Base-by-base conservation (phyloP, 2,113 vertebrate species). In the Ranitomeya imitator region DNA sequence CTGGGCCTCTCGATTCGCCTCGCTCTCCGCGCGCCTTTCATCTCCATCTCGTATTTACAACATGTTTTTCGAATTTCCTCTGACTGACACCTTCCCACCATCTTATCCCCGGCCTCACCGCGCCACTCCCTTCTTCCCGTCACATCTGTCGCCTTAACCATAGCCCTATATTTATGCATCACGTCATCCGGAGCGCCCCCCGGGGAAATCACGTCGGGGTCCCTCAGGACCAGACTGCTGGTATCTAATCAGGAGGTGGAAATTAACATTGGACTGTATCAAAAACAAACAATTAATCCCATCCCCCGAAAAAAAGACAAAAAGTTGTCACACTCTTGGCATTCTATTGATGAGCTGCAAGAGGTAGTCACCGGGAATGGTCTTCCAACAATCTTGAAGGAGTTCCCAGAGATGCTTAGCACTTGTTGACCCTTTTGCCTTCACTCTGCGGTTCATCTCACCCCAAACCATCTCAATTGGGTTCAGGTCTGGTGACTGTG, bases 11-110 rank as follows among this genome's bases (percentile, higher is more conserved):
- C 73, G 2, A 51, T 76, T 63, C 4, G 59, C n/a, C 57, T 52
- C 63, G 21, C 67, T 85, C 45, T 5, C 79, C 45, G 5, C 5
- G 37, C 14, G 19, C 14, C 79, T 73, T 57, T 79, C 51, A 23
- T n/a, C 59, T 60, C 12, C 26, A 7, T 76, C 63, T 71, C 21
- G 54, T 45, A 18, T 86, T 51, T 51, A 31, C 54, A 83, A 83
- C 60, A 85, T 57, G 67, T 85, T 71, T 71, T 85, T 85, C 52
- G 57, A 3, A 73, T 73, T 71, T 69, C 69, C 84, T 73, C 84
- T 73, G 52, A 15, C 67, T 85, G 65, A 76, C 69, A 76, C 67
- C 69, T 74, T n/a, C 52, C 84, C 55, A 57, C 71, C 65, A 67
- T 73, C 23, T 13, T 19, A 54, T 60, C 21, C 52, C n/a, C 77